phyloP scores from a whole-genome alignment of 2,113 vertebrate genomes.

The Corythornis cristatus region DNA sequence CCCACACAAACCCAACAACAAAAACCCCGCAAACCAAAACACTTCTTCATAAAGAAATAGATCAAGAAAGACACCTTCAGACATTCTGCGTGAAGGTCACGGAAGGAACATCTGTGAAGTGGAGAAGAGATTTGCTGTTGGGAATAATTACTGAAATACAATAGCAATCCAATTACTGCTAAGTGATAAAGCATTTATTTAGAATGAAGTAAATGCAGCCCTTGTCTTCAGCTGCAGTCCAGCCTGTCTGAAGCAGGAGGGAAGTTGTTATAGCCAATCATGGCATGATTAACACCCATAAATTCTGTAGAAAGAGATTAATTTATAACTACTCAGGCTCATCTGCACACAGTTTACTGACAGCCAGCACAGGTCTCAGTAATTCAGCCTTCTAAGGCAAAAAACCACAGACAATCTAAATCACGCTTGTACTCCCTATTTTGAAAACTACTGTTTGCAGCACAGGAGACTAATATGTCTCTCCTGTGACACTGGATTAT shows the following conservation, averaged over 20 bases:
- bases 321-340: background rate
- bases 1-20: too few relatives aligned
- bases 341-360: background rate
- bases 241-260: background rate
- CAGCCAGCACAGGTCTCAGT: background rate
- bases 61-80: slow-evolving; percentile 38
- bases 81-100: slow-evolving; percentile 28
- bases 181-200: slow-evolving; percentile 55
- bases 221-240: background rate
- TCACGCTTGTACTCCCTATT: background rate
- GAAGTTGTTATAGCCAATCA: background rate
- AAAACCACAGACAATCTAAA: background rate
- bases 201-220: slow-evolving; percentile 2
- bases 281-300: background rate
- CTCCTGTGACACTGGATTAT: background rate
- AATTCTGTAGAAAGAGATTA: background rate
- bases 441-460: background rate
- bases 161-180: slow-evolving; percentile 52
- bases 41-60: background rate
- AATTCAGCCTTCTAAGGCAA: background rate
- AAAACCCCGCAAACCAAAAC: background rate
- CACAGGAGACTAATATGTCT: background rate
- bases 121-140: slow-evolving; percentile 27
- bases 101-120: background rate
- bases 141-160: slow-evolving; percentile 53